These are phyloP conservation scores for Torymus texanus DNA, from an alignment of 2,888 invertebrate genomes.

Conservation along the genomic window DNA sequence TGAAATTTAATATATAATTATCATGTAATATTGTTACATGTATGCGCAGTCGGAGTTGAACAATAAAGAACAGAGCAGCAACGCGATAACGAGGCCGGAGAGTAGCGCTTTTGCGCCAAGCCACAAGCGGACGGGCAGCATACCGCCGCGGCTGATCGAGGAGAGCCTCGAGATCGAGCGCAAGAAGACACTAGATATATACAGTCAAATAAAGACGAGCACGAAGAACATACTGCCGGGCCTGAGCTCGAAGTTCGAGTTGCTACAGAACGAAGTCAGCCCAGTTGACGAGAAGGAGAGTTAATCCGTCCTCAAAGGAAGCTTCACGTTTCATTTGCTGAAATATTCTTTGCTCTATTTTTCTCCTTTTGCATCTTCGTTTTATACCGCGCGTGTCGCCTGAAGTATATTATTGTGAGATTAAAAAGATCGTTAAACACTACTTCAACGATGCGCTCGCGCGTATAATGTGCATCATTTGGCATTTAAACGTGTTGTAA, in stretches of 20 bases:
- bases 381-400: background rate
- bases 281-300: slow-evolving; percentile 73
- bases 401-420: too few species aligned
- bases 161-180: slow-evolving; percentile 74
- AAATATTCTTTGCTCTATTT: background rate
- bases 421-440: too few species aligned
- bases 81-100: slow-evolving; percentile 64
- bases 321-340: slow-evolving; percentile 27
- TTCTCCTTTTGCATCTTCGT: too few species aligned
- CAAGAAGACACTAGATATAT: slow-evolving; percentile 75
- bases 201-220: slow-evolving; percentile 78
- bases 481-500: too few species aligned
- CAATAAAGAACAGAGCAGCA: slow-evolving; percentile 58
- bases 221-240: slow-evolving; percentile 76
- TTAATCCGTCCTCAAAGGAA: slow-evolving; percentile 65
- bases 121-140: slow-evolving; percentile 77
- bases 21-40: too few species aligned
- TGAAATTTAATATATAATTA: too few species aligned
- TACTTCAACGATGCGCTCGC: too few species aligned
- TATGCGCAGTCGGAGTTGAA: slow-evolving; percentile 34
- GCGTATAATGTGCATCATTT: too few species aligned
- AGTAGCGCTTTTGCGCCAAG: slow-evolving; percentile 75
- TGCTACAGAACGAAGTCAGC: slow-evolving; percentile 78
- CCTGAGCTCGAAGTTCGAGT: slow-evolving; percentile 79
- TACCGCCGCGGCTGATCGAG: slow-evolving; percentile 78